A percentile compares a stretch with the other conserved stretches of the same genome.
These are phyloP conservation scores for Abrostola triplasia DNA, from an alignment of 2,888 invertebrate genomes.

Conservation along the genomic window DNA sequence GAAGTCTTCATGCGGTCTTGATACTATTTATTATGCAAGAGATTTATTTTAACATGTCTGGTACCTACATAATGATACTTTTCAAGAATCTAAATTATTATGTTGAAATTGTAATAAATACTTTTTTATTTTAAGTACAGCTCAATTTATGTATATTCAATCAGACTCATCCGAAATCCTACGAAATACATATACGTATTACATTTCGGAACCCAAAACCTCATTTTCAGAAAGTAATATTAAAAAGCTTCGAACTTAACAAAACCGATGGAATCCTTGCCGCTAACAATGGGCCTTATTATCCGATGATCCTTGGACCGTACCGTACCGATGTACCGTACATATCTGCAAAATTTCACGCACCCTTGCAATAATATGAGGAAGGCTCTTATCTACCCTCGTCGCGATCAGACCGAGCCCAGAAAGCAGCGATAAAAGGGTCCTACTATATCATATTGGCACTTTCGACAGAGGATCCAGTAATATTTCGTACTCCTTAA, in stretches of 20 bases:
- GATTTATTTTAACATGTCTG: no score
- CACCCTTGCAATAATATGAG: constrained; percentile 82
- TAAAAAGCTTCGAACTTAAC: constrained; percentile 63
- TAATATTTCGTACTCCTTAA: constrained; percentile 78
- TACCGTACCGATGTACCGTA: constrained; percentile 60
- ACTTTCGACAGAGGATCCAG: constrained; percentile 77
- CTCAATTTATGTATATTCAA: constrained; percentile 6
- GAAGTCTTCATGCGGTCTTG: no score
- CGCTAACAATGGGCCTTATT: constrained; percentile 67
- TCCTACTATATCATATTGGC: constrained; percentile 85
- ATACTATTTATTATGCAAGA: no score
- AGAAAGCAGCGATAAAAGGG: constrained; percentile 76
- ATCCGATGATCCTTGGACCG: constrained; percentile 75
- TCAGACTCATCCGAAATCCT: constrained; percentile 6
- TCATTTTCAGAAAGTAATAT: constrained; percentile 57
- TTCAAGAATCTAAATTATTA: no score
- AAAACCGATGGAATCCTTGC: constrained; percentile 52
- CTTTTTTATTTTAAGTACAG: neutral
- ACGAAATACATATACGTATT: constrained; percentile 18
- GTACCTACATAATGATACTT: no score
- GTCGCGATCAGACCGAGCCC: constrained; percentile 65
- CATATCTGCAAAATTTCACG: constrained; percentile 85
- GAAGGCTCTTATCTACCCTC: constrained; percentile 82
- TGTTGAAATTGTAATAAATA: no score
- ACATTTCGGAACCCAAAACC: constrained; percentile 30